Percentiles rank a stretch among this genome's conserved stretches.
Conservation (phyloP, 2,797 vertebrate species). For the Tenualosa ilisha region DNA sequence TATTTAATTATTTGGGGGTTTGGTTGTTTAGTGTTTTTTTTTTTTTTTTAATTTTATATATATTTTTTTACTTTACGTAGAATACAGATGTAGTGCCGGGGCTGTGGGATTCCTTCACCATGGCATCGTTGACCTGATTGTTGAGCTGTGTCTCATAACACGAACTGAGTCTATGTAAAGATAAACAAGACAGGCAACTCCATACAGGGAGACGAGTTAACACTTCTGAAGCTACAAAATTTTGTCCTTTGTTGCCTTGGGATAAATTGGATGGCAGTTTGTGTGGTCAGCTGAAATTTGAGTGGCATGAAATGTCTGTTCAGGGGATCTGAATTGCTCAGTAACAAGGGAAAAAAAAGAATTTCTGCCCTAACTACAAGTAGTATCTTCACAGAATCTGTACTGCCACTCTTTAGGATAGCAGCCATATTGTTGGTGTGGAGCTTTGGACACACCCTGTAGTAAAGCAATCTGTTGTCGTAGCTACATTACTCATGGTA, state of each 20-base stretch:
- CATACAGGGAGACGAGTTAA: constrained; percentile 13
- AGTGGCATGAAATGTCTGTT: constrained; percentile 17
- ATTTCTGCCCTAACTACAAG: constrained; percentile 19
- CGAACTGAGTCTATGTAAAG: constrained; percentile 4
- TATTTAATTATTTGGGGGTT: constrained; percentile 47
- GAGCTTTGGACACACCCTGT: constrained; percentile 19
- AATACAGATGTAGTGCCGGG: constrained; percentile 44
- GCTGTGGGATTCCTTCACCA: constrained; percentile 45
- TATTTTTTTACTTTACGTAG: constrained; percentile 46
- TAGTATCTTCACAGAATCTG: constrained; percentile 46
- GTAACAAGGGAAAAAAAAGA: background rate
- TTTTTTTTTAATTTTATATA: constrained; percentile 49
- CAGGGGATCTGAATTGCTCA: background rate
- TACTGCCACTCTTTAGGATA: constrained; percentile 82
- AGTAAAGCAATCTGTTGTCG: constrained; percentile 24
- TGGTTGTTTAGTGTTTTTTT: constrained; percentile 53
- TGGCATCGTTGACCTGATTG: constrained; percentile 38
- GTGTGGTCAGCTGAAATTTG: constrained; percentile 15
- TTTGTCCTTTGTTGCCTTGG: constrained; percentile 21
- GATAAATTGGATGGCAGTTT: constrained; percentile 23
- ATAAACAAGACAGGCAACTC: background rate
- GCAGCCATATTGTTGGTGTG: constrained; percentile 76
- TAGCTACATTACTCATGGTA: background rate
- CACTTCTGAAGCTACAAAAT: background rate
- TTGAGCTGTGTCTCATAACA: constrained; percentile 4